These are phyloP conservation scores for Leucopsar rothschildi DNA, from an alignment of 2,113 vertebrate genomes.

Conservation along the genomic window DNA sequence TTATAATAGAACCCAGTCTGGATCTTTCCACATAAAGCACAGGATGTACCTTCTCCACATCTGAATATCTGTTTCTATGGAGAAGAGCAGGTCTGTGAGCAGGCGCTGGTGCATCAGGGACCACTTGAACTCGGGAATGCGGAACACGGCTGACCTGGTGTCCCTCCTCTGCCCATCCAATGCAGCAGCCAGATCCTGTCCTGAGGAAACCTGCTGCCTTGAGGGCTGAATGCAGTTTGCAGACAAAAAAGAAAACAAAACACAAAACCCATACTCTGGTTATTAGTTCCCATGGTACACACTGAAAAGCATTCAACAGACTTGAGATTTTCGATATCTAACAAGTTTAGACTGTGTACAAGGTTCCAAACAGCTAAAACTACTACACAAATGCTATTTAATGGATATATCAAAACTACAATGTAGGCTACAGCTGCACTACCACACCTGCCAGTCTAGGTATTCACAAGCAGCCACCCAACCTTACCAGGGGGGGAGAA, in stretches of 20 bases:
- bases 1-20: neutral
- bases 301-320: neutral
- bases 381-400: neutral
- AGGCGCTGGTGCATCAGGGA: constrained; percentile 96
- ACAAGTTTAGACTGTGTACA: neutral
- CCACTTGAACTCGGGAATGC: constrained; percentile 96
- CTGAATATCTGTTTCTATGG: constrained; percentile 96
- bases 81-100: constrained; percentile 94
- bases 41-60: constrained; percentile 93
- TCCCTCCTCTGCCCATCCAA: constrained; percentile 76
- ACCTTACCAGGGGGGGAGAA: constrained; percentile 48
- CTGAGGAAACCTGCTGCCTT: constrained; percentile 65
- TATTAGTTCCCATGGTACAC: neutral
- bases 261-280: neutral
- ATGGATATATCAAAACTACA: neutral
- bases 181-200: constrained; percentile 27
- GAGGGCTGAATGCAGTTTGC: constrained; percentile 61
- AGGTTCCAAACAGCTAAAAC: neutral
- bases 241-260: neutral
- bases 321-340: neutral
- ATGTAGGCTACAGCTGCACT: constrained; percentile 23
- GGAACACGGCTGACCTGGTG: constrained; percentile 86
- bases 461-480: constrained; percentile 35
- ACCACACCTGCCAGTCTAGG: neutral
- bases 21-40: neutral